A percentile compares a stretch with the other conserved stretches of the same genome.
Conservation (phyloP, 2,113 vertebrate species). For the Mustela nigripes region DNA sequence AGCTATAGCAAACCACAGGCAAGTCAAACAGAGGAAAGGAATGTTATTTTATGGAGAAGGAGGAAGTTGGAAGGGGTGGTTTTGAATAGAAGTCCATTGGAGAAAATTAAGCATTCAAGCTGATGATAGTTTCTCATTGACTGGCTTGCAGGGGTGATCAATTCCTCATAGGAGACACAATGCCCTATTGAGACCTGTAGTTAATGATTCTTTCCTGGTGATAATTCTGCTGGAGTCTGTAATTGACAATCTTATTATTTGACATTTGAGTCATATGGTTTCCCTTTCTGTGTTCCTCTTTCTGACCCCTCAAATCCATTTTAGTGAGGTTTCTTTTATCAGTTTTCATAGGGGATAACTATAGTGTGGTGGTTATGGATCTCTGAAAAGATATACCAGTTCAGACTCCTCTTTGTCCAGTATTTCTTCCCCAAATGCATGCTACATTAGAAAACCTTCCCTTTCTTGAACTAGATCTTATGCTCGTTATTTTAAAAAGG, state of each 20-base stretch:
- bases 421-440: neutral
- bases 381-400: neutral
- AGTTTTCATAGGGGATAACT: neutral
- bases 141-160: neutral
- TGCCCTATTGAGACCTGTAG: neutral
- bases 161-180: neutral
- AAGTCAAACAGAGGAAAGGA: neutral
- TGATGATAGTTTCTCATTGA: neutral
- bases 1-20: neutral
- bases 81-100: neutral
- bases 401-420: neutral
- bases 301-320: neutral
- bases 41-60: neutral
- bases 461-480: neutral
- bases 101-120: neutral
- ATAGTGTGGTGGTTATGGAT: neutral
- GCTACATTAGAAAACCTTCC: neutral
- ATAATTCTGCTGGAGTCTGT: neutral
- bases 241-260: neutral
- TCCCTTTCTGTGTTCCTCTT: neutral
- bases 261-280: neutral
- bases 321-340: neutral
- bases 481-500: neutral
- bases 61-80: neutral
- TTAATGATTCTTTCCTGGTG: neutral